Base-by-base conservation (phyloP, 2,888 invertebrate genomes). In the Buathra laborator region DNA sequence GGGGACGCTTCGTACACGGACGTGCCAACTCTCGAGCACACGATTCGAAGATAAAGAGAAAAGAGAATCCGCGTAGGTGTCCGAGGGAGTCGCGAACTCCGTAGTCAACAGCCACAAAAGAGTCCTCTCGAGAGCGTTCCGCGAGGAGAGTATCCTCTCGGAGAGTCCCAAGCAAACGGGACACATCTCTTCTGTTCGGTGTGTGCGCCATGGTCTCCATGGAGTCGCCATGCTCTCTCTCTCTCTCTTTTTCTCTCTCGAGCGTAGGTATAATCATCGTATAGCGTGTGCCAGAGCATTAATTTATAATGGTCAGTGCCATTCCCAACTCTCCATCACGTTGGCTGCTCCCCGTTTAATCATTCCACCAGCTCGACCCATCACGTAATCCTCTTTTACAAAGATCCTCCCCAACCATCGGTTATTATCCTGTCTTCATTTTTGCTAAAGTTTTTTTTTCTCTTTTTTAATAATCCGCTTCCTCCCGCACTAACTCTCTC, bases 241-340 rank as follows among this genome's bases (percentile, higher is more conserved):
- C 24, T 24, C 24, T 24, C 24, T 24, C 24, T 24, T 24, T 24
- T 16, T 32, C 44, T 66, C 12, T 46, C 10, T 46, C 19, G 10
- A 29, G 86, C 86, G 88, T 86, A 78, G 80, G 90, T 90, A 88
- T 92, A 92, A 93, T 93, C 92, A 90, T 89, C 86, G 90, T 90
- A 91, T 92, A 89, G 92, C 92, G 92, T 92, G 93, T 91, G 88
- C 89, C 89, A 88, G 85, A 87, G 86, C 93, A 93, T 93, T 93
- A 93, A 93, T 93, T 92, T 90, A 89, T 89, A 90, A 89, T 92
- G 90, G 89, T 90, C 90, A 89, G 89, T 89, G 91, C 89, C 89
- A 89, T 89, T 89, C 75, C 88, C 88, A 87, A 77, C 62, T 89
- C 88, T 87, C 88, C 89, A 88, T 89, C 90, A 88, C 89, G 86